These are phyloP conservation scores for Eupithecia tripunctaria DNA, from an alignment of 2,888 invertebrate genomes.

Conservation along the genomic window DNA sequence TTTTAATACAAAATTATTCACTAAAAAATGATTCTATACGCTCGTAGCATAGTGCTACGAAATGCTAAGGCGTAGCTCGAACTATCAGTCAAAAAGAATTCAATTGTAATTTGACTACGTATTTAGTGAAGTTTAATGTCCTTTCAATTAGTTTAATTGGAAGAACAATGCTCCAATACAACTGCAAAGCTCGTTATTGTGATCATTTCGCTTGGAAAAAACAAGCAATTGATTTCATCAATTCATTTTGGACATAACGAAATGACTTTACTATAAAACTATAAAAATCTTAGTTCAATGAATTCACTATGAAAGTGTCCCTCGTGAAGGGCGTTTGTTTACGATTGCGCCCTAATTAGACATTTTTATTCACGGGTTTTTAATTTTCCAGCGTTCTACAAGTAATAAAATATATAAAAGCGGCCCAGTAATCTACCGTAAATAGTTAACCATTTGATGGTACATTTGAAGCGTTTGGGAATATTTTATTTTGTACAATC, in stretches of 20 bases:
- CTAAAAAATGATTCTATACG: background rate
- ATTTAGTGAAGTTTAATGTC: constrained; percentile 15
- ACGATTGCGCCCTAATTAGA: too few relatives aligned
- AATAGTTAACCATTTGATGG: too few relatives aligned
- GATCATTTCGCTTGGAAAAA: constrained; percentile 1
- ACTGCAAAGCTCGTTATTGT: background rate
- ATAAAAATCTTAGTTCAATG: background rate
- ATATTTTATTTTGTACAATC: too few relatives aligned
- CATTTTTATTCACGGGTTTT: too few relatives aligned
- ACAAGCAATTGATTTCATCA: background rate
- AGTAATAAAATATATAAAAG: too few relatives aligned
- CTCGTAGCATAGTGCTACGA: background rate
- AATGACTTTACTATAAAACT: background rate
- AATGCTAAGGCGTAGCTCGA: too few relatives aligned
- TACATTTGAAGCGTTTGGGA: too few relatives aligned
- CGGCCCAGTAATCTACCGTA: too few relatives aligned
- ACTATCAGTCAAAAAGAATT: background rate
- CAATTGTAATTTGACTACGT: background rate
- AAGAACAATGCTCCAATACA: constrained; percentile 15
- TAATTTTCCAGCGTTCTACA: too few relatives aligned
- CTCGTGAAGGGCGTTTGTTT: too few relatives aligned
- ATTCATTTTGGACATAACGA: background rate
- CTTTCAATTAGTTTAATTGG: constrained; percentile 21
- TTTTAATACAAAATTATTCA: too few relatives aligned
- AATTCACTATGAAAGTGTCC: background rate